Conservation (phyloP, 2,113 vertebrate genomes). For the Porphyrio hochstetteri region DNA sequence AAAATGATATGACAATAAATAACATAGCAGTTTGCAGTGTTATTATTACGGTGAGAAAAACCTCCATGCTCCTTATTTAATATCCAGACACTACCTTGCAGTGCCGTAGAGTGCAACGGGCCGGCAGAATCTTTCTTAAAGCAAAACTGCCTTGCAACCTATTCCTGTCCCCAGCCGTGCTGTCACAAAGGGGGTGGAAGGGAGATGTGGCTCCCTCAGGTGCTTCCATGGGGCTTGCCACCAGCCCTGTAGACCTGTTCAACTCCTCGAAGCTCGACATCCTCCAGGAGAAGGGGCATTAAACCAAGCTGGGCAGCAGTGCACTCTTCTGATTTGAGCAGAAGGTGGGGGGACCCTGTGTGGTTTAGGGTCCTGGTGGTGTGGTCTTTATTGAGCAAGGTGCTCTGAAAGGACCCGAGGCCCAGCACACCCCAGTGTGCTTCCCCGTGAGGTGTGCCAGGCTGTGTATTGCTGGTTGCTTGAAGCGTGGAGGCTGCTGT, state of each 20-base stretch:
- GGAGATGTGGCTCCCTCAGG: neutral
- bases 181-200: neutral
- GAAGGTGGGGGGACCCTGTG: neutral
- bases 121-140: neutral
- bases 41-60: slow-evolving; percentile 32
- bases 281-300: slow-evolving; percentile 24
- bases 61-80: neutral
- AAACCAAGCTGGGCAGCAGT: slow-evolving; percentile 21
- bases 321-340: slow-evolving; percentile 7
- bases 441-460: neutral
- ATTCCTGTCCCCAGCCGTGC: neutral
- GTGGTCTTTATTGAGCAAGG: neutral
- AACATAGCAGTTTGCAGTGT: slow-evolving; percentile 16
- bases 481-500: neutral
- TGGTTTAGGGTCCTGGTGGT: neutral
- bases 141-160: neutral
- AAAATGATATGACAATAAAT: slow-evolving; percentile 49
- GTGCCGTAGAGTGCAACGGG: neutral
- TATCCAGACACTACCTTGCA: neutral
- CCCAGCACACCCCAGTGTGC: accelerated
- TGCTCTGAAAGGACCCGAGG: neutral
- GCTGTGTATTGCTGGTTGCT: neutral
- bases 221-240: neutral
- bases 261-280: slow-evolving; percentile 27
- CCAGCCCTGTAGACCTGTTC: neutral